Evolutionary conservation across 2,797 vertebrate species (phyloP).

Genomic region (Ibycter americanus): DNA sequence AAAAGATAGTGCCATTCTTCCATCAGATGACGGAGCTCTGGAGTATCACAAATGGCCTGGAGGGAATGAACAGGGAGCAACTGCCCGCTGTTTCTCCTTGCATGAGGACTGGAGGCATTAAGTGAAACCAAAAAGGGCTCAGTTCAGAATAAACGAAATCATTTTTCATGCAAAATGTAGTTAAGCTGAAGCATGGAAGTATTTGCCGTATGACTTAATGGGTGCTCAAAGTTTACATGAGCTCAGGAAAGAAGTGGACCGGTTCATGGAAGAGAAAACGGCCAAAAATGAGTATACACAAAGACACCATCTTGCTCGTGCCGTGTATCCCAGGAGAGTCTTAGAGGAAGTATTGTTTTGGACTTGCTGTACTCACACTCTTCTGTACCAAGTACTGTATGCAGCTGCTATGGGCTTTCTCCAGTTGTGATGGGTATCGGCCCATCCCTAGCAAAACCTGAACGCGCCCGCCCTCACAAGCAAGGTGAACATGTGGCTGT

Average conservation of each 20-base stretch:
- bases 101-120: background rate
- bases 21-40: background rate
- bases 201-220: accelerated
- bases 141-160: background rate
- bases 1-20: background rate
- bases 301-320: background rate
- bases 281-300: accelerated
- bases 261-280: background rate
- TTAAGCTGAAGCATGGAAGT: background rate
- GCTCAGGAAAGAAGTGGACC: background rate
- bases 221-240: background rate
- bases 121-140: background rate
- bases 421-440: accelerated
- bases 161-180: background rate
- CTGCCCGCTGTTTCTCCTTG: background rate
- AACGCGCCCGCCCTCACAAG: background rate
- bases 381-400: accelerated
- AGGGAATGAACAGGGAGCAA: background rate
- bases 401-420: background rate
- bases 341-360: background rate
- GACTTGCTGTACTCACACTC: accelerated
- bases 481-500: background rate
- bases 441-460: background rate
- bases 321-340: accelerated
- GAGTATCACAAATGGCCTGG: accelerated